Evolutionary conservation across 2,888 invertebrate genomes (phyloP), one percentile per base, ranked within the genome.

Genomic region (Xiphydria camelus): DNA sequence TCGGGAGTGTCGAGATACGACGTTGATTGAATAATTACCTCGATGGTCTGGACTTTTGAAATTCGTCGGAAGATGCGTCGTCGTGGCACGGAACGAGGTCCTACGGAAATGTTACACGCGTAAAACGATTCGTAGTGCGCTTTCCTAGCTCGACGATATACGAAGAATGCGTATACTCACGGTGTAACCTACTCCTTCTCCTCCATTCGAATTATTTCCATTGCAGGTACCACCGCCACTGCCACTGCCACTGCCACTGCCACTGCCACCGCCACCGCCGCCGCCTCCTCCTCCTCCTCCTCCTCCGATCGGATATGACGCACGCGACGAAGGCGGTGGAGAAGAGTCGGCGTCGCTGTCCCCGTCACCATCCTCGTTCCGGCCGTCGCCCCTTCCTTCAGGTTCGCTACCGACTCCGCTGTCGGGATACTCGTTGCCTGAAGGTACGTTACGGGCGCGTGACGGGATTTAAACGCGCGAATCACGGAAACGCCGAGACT

Each of bases 311-410:
- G 69, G 59, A 37, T 62, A 64, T 1, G 61, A 57, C 19, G 60
- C 48, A 41, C 60, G 59, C 22, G 61, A 59, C 22, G 61, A 59
- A 23, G 61, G 46, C 15, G 61, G 54, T 36, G 59, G 68, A 40
- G 60, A 65, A 54, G 59, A 70, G 50, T 80, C 81, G 4, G 77
- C 78, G 56, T 83, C 83, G 51, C 81, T 80, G 50, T 85, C 84
- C 48, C 82, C 83, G 57, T 85, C 86, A 29, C 78, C 79, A 58
- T 80, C 80, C 55, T 80, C 80, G 49, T 80, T 80, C 47, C 77
- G 75, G 41, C 76, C 68, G 53, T 76, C 70, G 60, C 64, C 70
- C 73, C 73, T 73, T 41, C 77, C 74, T 55, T 80, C 80, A 41
- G 76, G 71, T 55, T 82, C 82, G 62, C 78, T 80, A 41, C 79